These are phyloP conservation scores for Propithecus deckenii DNA, from an alignment of 2,797 vertebrate species.

Conservation along the genomic window DNA sequence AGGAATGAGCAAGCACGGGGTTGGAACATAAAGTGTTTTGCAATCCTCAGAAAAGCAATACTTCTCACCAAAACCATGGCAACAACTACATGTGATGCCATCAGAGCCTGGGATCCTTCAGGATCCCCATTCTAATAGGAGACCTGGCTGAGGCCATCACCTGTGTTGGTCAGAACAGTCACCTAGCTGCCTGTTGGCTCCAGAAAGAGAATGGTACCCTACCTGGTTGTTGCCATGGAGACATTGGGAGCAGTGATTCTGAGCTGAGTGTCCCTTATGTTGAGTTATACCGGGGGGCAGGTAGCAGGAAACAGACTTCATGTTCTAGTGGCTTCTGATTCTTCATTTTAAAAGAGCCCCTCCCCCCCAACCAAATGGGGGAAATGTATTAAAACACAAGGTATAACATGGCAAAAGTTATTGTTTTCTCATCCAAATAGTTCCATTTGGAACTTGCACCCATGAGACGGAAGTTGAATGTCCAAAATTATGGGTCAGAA, in stretches of 20 bases:
- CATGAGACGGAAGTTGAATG: not conserved
- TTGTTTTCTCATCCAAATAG: not conserved
- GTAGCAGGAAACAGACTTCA: not conserved
- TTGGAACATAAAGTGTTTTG: conserved; percentile 75
- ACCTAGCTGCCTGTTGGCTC: not conserved
- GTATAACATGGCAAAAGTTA: not conserved
- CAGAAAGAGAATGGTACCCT: not conserved
- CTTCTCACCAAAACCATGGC: conserved; percentile 73
- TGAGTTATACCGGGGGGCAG: not conserved
- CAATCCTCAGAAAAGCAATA: conserved; percentile 74
- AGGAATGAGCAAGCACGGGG: conserved; percentile 67
- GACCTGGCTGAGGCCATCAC: not conserved
- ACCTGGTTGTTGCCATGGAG: not conserved
- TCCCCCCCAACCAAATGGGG: not conserved
- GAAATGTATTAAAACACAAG: not conserved
- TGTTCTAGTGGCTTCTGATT: not conserved
- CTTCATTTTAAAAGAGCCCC: not conserved
- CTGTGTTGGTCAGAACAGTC: not conserved
- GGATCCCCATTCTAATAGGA: not conserved
- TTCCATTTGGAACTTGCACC: not conserved
- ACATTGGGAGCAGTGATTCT: not conserved
- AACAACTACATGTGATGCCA: conserved; percentile 33
- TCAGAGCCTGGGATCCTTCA: conserved; percentile 2
- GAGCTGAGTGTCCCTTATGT: not conserved
- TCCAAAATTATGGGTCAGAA: not conserved